Conservation (phyloP, 2,888 invertebrate species). For the Uloborus plumipes region DNA sequence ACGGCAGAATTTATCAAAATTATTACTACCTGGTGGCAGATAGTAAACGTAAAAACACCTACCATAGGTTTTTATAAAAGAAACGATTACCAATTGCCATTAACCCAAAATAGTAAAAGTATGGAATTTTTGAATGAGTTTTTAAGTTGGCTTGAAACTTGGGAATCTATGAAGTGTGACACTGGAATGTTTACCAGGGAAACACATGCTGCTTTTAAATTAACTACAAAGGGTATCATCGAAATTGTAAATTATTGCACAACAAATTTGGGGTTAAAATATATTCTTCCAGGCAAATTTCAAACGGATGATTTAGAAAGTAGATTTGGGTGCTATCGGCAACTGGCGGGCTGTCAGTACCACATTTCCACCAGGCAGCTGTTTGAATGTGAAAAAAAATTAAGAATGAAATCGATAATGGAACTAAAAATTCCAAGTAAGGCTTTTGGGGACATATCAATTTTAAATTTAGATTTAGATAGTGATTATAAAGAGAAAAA, state of each 20-base stretch:
- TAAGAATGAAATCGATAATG: constrained; percentile 8
- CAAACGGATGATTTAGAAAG: constrained; percentile 24
- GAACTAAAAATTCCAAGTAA: background rate
- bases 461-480: too few relatives aligned
- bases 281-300: constrained; percentile 36
- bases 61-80: background rate
- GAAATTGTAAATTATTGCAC: constrained; percentile 14
- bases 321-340: constrained; percentile 20
- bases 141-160: constrained; percentile 8
- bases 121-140: constrained; percentile 12
- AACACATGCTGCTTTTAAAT: constrained; percentile 18
- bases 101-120: background rate
- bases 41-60: constrained; percentile 20
- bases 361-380: background rate
- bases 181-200: constrained; percentile 10
- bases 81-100: constrained; percentile 1
- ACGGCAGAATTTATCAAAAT: background rate
- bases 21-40: background rate
- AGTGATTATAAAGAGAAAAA: too few relatives aligned
- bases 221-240: constrained; percentile 4
- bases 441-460: too few relatives aligned
- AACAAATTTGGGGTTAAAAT: background rate
- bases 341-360: constrained; percentile 10
- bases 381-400: constrained; percentile 26
- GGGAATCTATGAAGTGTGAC: constrained; percentile 4